These are phyloP conservation scores for Onychorhynchus coronatus DNA, from an alignment of 2,113 vertebrate genomes.

Conservation along the genomic window DNA sequence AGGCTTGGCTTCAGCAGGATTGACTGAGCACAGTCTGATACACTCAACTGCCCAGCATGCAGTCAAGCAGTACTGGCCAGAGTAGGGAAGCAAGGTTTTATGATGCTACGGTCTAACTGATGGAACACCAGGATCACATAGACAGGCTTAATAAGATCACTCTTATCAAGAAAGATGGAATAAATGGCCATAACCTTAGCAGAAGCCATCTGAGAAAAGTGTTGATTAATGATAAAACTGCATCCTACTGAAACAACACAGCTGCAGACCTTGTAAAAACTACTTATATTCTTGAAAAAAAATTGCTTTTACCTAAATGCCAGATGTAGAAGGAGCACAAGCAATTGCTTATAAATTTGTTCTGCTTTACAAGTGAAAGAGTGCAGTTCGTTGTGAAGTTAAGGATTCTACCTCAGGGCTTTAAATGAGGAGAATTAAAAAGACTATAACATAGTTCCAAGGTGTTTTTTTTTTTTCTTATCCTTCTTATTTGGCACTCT, in stretches of 20 bases:
- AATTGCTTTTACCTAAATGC: conserved; percentile 51
- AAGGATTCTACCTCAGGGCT: conserved; percentile 51
- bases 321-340: conserved; percentile 50
- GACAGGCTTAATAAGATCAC: not conserved
- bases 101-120: not conserved
- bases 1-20: not conserved
- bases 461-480: not conserved
- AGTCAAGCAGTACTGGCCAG: not conserved
- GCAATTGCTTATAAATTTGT: conserved; percentile 58
- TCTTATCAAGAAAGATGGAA: conserved; percentile 4
- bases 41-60: not conserved
- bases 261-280: conserved; percentile 46
- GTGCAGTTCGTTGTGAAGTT: conserved; percentile 43
- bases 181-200: not conserved
- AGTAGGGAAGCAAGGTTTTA: not conserved
- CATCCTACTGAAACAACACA: conserved; percentile 9
- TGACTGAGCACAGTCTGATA: not conserved
- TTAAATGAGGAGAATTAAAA: conserved; percentile 59
- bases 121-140: not conserved
- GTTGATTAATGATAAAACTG: conserved; percentile 25
- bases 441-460: conserved; percentile 50
- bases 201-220: conserved; percentile 44
- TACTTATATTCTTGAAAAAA: conserved; percentile 9
- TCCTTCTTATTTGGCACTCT: conserved; percentile 45
- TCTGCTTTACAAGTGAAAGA: conserved; percentile 47